Evolutionary conservation across 2,888 invertebrate species (phyloP).

Genomic region (Pocota personata): DNA sequence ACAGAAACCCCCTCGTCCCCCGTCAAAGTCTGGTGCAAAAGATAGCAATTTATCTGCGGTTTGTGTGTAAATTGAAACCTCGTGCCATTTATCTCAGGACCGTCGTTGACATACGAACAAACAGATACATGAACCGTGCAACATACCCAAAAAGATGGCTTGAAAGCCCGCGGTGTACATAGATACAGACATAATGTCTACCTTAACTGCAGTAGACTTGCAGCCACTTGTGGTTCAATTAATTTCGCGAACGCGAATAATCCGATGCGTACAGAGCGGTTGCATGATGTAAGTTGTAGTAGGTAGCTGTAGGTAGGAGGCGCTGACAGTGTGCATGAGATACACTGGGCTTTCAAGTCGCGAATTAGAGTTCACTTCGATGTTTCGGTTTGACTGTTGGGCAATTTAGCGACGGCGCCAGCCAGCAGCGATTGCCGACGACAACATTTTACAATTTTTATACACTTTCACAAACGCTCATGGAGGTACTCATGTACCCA

Average conservation of each 20-base stretch:
- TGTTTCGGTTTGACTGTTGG: constrained; percentile 54
- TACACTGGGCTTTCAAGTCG: constrained; percentile 49
- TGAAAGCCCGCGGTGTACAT: background rate
- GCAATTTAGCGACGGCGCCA: constrained; percentile 57
- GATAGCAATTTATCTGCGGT: background rate
- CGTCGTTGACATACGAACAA: constrained; percentile 53
- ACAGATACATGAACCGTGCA: constrained; percentile 34
- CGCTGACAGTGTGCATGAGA: constrained; percentile 11
- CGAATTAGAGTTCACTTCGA: constrained; percentile 53
- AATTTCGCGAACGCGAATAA: constrained; percentile 53
- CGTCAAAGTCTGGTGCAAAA: background rate
- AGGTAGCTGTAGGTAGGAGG: constrained; percentile 6
- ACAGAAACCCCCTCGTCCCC: background rate
- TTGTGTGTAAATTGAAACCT: constrained; percentile 56
- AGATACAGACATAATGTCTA: background rate
- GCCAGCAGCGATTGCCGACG: constrained; percentile 19
- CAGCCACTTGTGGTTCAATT: constrained; percentile 58
- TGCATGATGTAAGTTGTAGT: constrained; percentile 2
- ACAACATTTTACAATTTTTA: constrained; percentile 42
- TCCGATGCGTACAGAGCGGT: constrained; percentile 32
- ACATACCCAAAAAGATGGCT: constrained; percentile 22
- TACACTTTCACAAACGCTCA: constrained; percentile 62
- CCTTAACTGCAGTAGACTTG: background rate
- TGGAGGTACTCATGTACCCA: background rate
- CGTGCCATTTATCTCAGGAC: constrained; percentile 57